A percentile compares a stretch with the other conserved stretches of the same genome.
Conservation (phyloP, 2,113 vertebrate genomes). For the Crocuta crocuta region DNA sequence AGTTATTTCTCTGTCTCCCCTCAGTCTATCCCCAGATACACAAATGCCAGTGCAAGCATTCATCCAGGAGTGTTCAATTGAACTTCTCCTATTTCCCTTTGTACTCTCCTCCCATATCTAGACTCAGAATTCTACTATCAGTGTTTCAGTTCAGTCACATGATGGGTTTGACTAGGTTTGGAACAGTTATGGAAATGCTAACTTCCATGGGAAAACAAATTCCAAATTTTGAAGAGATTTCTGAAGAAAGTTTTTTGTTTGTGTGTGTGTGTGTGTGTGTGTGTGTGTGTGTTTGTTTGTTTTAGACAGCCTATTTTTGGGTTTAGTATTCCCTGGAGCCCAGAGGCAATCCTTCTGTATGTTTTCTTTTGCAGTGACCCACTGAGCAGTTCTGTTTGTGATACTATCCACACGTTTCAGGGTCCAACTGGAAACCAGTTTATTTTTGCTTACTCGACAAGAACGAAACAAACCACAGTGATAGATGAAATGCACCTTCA, state of each 20-base stretch:
- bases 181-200: not conserved
- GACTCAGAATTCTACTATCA: not conserved
- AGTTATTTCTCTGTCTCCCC: not conserved
- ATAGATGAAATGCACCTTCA: not conserved
- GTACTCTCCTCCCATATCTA: not conserved
- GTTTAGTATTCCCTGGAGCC: not conserved
- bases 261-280: not conserved
- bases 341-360: not conserved
- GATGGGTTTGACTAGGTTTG: not conserved
- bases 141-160: not conserved
- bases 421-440: conserved; percentile 1
- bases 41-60: not conserved
- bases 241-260: not conserved
- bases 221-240: conserved; percentile 10
- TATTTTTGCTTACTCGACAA: conserved; percentile 31
- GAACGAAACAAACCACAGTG: not conserved
- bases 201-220: conserved; percentile 39
- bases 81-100: not conserved
- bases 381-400: not conserved
- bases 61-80: not conserved
- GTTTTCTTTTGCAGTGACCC: not conserved
- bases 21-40: not conserved
- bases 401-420: not conserved
- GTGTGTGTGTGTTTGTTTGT: not conserved
- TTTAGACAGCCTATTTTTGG: not conserved